phyloP scores from a whole-genome alignment of 2,888 invertebrate genomes.

The Nezara viridula region DNA sequence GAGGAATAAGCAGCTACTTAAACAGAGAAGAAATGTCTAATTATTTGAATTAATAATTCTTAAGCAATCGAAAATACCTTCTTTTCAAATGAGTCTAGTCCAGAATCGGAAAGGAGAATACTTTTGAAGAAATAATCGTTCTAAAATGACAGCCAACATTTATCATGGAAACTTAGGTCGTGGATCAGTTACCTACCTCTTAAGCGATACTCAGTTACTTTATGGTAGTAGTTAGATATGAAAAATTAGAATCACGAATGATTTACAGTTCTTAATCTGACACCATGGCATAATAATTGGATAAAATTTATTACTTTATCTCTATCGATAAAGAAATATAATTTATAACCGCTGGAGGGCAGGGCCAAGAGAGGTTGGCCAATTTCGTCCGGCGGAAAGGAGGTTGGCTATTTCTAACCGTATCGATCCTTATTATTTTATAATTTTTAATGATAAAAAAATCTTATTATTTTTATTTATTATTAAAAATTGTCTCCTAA shows the following conservation, averaged over 20 bases:
- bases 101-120: too few relatives aligned
- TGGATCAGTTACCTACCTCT: neutral
- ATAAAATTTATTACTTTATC: neutral
- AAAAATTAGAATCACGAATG: neutral
- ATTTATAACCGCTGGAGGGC: neutral
- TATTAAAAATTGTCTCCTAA: too few relatives aligned
- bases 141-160: neutral
- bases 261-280: neutral
- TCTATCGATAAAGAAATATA: neutral
- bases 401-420: neutral
- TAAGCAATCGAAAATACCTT: too few relatives aligned
- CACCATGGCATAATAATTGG: neutral
- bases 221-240: neutral
- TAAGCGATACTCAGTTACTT: neutral
- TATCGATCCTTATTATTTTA: neutral
- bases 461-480: too few relatives aligned
- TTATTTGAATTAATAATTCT: too few relatives aligned
- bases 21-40: too few relatives aligned
- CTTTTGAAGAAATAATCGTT: neutral
- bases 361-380: neutral
- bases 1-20: too few relatives aligned
- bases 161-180: neutral
- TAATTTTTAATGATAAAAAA: neutral
- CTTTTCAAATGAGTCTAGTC: too few relatives aligned
- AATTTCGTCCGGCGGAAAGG: neutral